These are phyloP conservation scores for Musca vetustissima DNA, from an alignment of 1,140 invertebrate genomes.

Conservation along the genomic window DNA sequence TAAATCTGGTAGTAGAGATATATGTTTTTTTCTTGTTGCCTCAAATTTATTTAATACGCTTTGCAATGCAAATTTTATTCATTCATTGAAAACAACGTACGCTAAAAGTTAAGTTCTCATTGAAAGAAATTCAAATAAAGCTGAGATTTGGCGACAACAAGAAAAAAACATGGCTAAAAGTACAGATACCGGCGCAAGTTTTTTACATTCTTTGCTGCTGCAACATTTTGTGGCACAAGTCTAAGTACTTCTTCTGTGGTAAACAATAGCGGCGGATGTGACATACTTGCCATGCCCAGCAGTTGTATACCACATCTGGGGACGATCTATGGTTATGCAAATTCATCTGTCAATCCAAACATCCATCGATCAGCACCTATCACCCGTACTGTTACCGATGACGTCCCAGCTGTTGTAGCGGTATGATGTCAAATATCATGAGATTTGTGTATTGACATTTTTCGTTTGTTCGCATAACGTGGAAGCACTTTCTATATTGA, in stretches of 20 bases:
- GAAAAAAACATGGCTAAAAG: too few species aligned
- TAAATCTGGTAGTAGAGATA: background rate
- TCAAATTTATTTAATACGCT: slow-evolving; percentile 18
- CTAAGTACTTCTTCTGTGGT: too few species aligned
- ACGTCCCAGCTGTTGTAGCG: background rate
- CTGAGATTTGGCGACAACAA: too few species aligned
- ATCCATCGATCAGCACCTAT: slow-evolving; percentile 7
- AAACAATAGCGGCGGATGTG: too few species aligned
- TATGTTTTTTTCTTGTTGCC: slow-evolving; percentile 11
- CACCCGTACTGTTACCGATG: too few species aligned
- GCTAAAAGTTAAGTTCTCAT: too few species aligned
- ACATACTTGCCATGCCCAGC: background rate
- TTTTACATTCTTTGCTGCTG: too few species aligned
- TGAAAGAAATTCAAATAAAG: too few species aligned
- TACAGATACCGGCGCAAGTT: too few species aligned
- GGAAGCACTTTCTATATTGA: background rate
- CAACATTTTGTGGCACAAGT: too few species aligned
- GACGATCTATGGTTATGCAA: slow-evolving; percentile 7
- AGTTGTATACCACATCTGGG: background rate
- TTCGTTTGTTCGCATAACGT: background rate
- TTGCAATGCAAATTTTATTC: slow-evolving; percentile 13
- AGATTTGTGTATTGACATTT: background rate
- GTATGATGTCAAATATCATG: background rate
- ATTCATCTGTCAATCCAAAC: slow-evolving; percentile 15
- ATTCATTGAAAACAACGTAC: background rate